Base-by-base conservation (phyloP, 2,888 invertebrate genomes). In the Nymphalis urticae region DNA sequence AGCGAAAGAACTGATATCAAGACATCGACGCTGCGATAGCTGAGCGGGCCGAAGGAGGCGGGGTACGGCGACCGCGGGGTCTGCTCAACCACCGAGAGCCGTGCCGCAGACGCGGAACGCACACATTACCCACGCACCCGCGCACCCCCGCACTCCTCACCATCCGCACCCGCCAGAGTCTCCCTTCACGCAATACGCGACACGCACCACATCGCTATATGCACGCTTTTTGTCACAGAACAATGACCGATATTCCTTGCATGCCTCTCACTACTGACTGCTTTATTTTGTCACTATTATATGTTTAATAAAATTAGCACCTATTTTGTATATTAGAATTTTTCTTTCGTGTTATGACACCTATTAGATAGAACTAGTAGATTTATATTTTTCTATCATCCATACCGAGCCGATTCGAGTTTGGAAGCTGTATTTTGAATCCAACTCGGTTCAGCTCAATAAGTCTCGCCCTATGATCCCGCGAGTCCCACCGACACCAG, bases 31-130 rank as follows among this genome's bases (percentile, higher is more conserved):
- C 87, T 86, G 86, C 81, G 84, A 82, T 76, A 80, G 87, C 85
- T 84, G 85, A 83, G 84, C 88, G 88, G 89, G 89, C 88, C 85
- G 83, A 85, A 82, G 90, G 93, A 91, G 92, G 90, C 88, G 92
- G 92, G 85, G 90, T 86, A 85, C 86, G 89, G 89, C 82, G 82
- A 80, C 81, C 76, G 82, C 79, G 80, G 81, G 79, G 80, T 82
- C 82, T 81, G 83, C 82, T 77, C 77, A 82, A 76, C 86, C 87
- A 86, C 85, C 82, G 85, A 85, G 83, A 84, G 88, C 89, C 85
- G 85, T 87, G 88, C 85, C 79, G 82, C 82, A 80, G 80, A 79
- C 76, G 77, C 73, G 79, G 77, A 79, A 78, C 78, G 73, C 73
- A 77, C 64, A 56, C 66, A 50, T 58, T 59, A 62, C 48, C 60